phyloP scores from a whole-genome alignment of 2,113 vertebrate species.

The Rattus rattus region DNA sequence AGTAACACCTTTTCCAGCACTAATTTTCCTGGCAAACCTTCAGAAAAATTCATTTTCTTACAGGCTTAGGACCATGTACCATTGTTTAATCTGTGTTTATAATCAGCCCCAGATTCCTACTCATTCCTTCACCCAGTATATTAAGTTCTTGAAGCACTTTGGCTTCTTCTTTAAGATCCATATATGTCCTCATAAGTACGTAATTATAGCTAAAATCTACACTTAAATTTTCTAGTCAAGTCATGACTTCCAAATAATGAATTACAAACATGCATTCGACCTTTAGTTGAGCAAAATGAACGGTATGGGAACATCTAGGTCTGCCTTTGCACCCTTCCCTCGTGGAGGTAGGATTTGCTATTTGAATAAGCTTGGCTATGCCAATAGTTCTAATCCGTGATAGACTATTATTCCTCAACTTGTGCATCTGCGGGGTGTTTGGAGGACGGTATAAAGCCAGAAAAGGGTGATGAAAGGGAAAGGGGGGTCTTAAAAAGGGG shows the following conservation, averaged over 20 bases:
- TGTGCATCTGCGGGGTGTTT: not conserved
- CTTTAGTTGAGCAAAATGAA: not conserved
- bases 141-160: not conserved
- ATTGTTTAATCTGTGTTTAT: slow-evolving; percentile 36
- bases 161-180: slow-evolving; percentile 12
- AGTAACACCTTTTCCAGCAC: not conserved
- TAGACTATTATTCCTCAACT: slow-evolving; percentile 39
- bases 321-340: not conserved
- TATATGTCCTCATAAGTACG: not conserved
- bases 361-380: slow-evolving; percentile 2
- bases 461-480: not conserved
- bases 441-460: not conserved
- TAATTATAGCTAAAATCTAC: slow-evolving; percentile 43
- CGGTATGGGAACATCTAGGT: not conserved
- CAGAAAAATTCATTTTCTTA: not conserved
- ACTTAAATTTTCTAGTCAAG: slow-evolving; percentile 43
- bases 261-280: not conserved
- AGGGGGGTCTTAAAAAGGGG: not conserved
- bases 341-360: not conserved
- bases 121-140: not conserved
- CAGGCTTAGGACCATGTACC: not conserved
- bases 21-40: not conserved
- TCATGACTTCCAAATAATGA: not conserved
- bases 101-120: not conserved
- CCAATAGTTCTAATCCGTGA: slow-evolving; percentile 36